Evolutionary conservation across 1,140 invertebrate genomes (phyloP), one percentile per base, ranked within the genome.

Genomic region (Drosophila kepulauana): DNA sequence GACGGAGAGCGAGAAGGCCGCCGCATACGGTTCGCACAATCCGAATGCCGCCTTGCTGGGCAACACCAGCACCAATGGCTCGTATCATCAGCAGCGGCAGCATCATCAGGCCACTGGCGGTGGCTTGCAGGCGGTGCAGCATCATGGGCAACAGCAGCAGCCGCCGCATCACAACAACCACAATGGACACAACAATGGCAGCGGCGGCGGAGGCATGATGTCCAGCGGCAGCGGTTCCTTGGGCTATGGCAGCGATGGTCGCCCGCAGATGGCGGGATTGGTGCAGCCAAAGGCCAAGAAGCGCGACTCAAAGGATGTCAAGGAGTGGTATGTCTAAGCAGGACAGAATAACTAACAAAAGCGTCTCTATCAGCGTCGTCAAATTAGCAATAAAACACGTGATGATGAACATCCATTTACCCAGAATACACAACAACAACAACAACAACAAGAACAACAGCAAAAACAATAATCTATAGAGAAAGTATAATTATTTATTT

Each of bases 241-340:
- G 5, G 81, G 79, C 33, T 91, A 86, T 13, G 84, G 82, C 38
- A 85, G 89, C 43, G 87, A 86, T 78, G 90, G 84, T 0, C 76
- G 91, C 6, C 91, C 87, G 1, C 91, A 90, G 68, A 92, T 91
- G 91, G 89, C 91, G 11, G 93, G 93, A 13, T 91, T 93, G 59
- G 93, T 94, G 43, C 93, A 94, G 68, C 92, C 93, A 68, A 94
- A 95, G 85, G 93, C 94, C 73, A 96, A 96, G 92, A 96, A 96
- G 92, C 94, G 96, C 86, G 95, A 97, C 93, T 94, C 95, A 72
- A 97, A 97, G 94, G 97, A 98, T 92, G 96, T 98, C 76, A 98
- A 98, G 94, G 97, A 98, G 93, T 98, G 97, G 97, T 98, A 98
- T 92, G 97, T 98, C 82, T 92, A 92, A 92, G 81, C 6, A 51